These are phyloP conservation scores for Phalacrocorax carbo DNA, from an alignment of 2,113 vertebrate species.

Conservation along the genomic window DNA sequence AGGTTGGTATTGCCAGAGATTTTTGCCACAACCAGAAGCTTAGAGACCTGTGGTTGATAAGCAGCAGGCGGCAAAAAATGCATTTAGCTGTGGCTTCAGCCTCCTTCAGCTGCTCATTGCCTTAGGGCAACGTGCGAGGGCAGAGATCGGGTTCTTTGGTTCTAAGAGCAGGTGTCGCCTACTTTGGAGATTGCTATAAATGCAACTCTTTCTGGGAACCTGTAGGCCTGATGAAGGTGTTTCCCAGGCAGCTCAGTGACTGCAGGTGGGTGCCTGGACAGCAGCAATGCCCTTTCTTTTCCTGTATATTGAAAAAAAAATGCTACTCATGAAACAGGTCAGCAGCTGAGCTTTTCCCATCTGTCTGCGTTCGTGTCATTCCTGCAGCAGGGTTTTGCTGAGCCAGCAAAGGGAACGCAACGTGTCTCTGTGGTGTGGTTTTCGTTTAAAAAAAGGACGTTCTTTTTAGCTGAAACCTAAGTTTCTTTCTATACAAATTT, in stretches of 20 bases:
- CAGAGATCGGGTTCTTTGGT: neutral
- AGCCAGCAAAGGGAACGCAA: neutral
- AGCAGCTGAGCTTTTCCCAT: neutral
- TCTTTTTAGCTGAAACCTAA: neutral
- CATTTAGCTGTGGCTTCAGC: neutral
- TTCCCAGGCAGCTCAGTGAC: neutral
- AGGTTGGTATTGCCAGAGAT: neutral
- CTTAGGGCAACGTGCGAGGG: neutral
- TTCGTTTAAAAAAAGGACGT: neutral
- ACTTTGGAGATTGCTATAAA: neutral
- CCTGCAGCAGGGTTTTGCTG: neutral
- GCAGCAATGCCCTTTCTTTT: neutral
- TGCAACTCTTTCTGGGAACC: neutral
- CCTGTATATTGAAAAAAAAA: neutral
- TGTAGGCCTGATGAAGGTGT: neutral
- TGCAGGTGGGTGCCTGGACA: neutral
- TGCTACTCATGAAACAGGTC: rapidly evolving
- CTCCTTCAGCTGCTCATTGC: neutral
- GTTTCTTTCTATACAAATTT: neutral
- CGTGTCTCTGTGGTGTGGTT: neutral
- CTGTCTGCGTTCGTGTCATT: neutral
- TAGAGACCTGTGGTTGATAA: neutral
- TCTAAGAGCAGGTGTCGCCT: neutral
- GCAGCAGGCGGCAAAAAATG: neutral
- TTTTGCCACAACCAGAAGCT: neutral